These are phyloP conservation scores for Calliopum simillimum DNA, from an alignment of 2,888 invertebrate genomes.

Conservation along the genomic window DNA sequence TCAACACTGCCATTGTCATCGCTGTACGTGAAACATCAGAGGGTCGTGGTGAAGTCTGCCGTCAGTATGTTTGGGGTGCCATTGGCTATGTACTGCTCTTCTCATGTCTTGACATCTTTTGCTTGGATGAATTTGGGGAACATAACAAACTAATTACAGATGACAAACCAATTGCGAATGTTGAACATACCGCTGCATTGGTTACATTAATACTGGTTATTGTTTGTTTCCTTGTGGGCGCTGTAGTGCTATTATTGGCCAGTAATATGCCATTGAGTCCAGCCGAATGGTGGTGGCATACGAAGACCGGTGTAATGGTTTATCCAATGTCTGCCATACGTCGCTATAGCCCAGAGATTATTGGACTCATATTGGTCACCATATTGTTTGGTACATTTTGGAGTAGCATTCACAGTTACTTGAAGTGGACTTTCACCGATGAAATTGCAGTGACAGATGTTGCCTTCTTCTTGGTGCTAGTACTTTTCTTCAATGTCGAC, in stretches of 20 bases:
- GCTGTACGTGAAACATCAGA: constrained; percentile 84
- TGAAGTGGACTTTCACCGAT: constrained; percentile 74
- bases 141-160: constrained; percentile 36
- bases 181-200: constrained; percentile 43
- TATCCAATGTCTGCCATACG: constrained; percentile 84
- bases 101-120: constrained; percentile 70
- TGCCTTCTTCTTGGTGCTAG: constrained; percentile 56
- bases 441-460: constrained; percentile 52
- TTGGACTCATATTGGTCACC: constrained; percentile 76
- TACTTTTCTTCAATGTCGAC: constrained; percentile 75
- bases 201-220: constrained; percentile 60
- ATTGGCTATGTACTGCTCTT: constrained; percentile 77
- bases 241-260: constrained; percentile 70
- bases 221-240: constrained; percentile 73
- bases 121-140: constrained; percentile 62
- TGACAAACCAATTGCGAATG: not conserved
- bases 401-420: constrained; percentile 83
- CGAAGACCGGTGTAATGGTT: constrained; percentile 80
- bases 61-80: constrained; percentile 81
- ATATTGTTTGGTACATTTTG: constrained; percentile 81
- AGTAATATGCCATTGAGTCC: constrained; percentile 80
- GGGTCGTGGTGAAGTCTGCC: constrained; percentile 82
- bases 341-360: constrained; percentile 80
- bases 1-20: constrained; percentile 83
- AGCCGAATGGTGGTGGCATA: constrained; percentile 91